phyloP scores from a whole-genome alignment of 2,113 vertebrate species.

The Sinocyclocheilus maitianheensis region DNA sequence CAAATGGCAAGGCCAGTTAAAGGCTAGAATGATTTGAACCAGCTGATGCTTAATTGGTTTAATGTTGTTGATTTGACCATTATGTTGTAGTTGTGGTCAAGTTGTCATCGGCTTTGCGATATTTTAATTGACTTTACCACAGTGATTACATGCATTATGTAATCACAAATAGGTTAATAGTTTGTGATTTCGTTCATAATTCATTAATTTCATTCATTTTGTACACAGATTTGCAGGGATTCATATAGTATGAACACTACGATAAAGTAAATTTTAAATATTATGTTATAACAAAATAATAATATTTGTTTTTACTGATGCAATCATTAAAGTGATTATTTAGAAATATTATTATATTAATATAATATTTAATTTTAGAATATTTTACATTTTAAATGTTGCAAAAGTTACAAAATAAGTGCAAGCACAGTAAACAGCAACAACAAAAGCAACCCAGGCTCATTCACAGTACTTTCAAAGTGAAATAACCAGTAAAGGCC shows the following conservation, averaged over 20 bases:
- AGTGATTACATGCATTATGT: neutral
- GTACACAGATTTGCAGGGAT: neutral
- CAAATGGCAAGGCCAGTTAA: slow-evolving; percentile 8
- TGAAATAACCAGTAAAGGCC: too few species aligned
- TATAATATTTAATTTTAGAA: neutral
- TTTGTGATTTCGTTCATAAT: neutral
- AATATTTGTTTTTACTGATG: neutral
- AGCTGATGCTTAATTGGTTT: neutral
- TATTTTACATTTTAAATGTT: neutral
- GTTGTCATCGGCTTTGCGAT: neutral
- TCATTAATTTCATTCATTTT: neutral
- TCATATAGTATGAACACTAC: neutral
- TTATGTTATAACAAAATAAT: neutral
- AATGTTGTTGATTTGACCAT: slow-evolving; percentile 33
- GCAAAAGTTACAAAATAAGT: neutral
- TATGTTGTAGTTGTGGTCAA: neutral
- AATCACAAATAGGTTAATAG: neutral
- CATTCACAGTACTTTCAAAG: too few species aligned
- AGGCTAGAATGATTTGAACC: slow-evolving; percentile 12
- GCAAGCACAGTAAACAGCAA: neutral
- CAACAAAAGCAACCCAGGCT: too few species aligned
- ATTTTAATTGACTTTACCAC: neutral
- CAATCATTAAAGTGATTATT: neutral
- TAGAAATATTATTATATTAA: neutral
- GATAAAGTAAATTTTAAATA: neutral